Percentiles rank a stretch among this genome's conserved stretches.
Evolutionary conservation across 2,888 invertebrate species (phyloP).

Genomic region (Pseudococcus longispinus): DNA sequence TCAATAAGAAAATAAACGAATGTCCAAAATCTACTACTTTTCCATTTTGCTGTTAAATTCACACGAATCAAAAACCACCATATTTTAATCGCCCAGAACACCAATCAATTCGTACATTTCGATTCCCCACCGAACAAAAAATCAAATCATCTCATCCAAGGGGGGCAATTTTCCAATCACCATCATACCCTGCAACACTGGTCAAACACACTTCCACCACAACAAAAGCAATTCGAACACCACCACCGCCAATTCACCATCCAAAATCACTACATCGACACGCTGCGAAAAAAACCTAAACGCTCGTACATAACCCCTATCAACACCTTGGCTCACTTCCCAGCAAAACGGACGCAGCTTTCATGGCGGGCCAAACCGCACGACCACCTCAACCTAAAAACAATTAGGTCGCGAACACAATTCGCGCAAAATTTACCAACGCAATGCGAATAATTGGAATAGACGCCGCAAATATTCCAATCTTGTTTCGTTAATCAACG

Average conservation of each 20-base stretch:
- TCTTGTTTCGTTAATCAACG: conserved; percentile 14
- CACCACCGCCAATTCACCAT: neutral
- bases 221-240: too few species aligned
- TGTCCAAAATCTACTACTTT: too few species aligned
- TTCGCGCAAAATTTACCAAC: neutral
- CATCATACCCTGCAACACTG: too few species aligned
- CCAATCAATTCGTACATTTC: too few species aligned
- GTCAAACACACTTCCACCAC: too few species aligned
- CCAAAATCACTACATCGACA: neutral
- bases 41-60: too few species aligned
- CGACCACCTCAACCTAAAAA: conserved; percentile 25
- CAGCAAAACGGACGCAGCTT: neutral
- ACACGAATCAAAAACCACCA: too few species aligned
- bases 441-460: conserved; percentile 19
- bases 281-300: neutral
- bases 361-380: conserved; percentile 20
- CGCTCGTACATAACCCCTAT: neutral
- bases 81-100: too few species aligned
- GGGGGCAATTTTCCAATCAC: too few species aligned
- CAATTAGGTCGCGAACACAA: conserved; percentile 30
- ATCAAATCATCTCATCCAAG: too few species aligned
- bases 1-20: too few species aligned
- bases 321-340: neutral
- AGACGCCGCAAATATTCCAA: conserved; percentile 21
- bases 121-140: too few species aligned